Percentiles rank a stretch among this genome's conserved stretches.
Conservation (phyloP, 2,113 vertebrate species). For the Elachura formosa region DNA sequence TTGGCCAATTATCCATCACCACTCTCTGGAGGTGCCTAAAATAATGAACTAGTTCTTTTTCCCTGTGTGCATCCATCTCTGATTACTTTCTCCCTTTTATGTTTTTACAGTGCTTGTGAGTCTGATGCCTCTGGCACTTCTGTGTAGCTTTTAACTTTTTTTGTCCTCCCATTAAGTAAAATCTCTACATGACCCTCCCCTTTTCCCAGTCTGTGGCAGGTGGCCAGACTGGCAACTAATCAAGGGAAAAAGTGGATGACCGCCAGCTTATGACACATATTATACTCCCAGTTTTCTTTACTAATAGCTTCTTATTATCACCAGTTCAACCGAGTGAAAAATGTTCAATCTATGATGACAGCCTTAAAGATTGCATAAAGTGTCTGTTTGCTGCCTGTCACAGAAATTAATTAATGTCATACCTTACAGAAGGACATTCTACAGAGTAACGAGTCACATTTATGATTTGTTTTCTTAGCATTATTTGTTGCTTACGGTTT, state of each 20-base stretch:
- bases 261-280: not conserved
- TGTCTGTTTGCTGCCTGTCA: not conserved
- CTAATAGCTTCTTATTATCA: conserved; percentile 2
- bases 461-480: not conserved
- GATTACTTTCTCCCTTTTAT: not conserved
- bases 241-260: not conserved
- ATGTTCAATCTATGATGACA: not conserved
- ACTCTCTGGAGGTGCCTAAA: not conserved
- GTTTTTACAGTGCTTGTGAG: not conserved
- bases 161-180: not conserved
- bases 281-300: not conserved
- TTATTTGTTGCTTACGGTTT: not conserved
- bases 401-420: not conserved
- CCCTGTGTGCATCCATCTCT: not conserved
- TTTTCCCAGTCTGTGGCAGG: not conserved
- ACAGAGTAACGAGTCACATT: not conserved
- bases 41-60: not conserved
- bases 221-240: not conserved
- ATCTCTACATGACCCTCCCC: not conserved
- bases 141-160: not conserved
- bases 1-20: not conserved
- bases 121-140: not conserved
- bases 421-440: not conserved
- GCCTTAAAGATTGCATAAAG: not conserved
- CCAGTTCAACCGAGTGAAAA: conserved; percentile 15